These are phyloP conservation scores for Ceratotherium simum DNA, from an alignment of 2,113 vertebrate genomes.

Conservation along the genomic window DNA sequence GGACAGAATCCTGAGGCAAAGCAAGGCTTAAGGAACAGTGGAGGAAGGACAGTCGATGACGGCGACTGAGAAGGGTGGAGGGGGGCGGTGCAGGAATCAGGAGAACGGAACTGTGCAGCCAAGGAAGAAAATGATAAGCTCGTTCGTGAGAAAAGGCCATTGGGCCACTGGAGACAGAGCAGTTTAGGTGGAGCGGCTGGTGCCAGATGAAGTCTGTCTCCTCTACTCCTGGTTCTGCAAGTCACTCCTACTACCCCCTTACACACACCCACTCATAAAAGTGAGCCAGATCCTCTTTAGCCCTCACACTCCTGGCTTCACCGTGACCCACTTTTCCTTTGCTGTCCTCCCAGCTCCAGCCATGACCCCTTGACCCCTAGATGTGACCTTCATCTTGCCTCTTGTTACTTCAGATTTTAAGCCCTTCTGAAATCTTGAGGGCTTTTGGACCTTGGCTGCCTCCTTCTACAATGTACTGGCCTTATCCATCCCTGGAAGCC, in stretches of 20 bases:
- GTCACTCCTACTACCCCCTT: not conserved
- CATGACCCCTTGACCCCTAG: not conserved
- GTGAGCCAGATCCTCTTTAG: not conserved
- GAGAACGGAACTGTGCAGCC: not conserved
- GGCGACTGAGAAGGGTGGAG: not conserved
- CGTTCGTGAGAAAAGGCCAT: not conserved
- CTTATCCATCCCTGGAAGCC: too few relatives aligned
- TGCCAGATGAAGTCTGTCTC: not conserved
- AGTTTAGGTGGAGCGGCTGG: not conserved
- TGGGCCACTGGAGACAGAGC: not conserved
- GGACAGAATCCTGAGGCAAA: not conserved
- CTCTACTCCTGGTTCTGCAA: not conserved
- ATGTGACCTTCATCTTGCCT: not conserved
- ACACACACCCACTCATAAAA: not conserved
- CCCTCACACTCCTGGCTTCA: not conserved
- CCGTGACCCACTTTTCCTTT: rapidly evolving
- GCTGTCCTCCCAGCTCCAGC: not conserved
- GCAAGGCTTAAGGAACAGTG: not conserved
- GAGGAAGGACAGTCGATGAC: not conserved
- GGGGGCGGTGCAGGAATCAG: not conserved
- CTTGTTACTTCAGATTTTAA: not conserved
- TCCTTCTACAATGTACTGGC: conserved; percentile 7
- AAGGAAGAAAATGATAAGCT: not conserved
- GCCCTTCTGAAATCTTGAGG: not conserved
- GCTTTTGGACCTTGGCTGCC: not conserved